Percentiles rank a stretch among this genome's conserved stretches.
Evolutionary conservation across 1,140 invertebrate genomes (phyloP).

Genomic region (Trachymyrmex cornetzi): DNA sequence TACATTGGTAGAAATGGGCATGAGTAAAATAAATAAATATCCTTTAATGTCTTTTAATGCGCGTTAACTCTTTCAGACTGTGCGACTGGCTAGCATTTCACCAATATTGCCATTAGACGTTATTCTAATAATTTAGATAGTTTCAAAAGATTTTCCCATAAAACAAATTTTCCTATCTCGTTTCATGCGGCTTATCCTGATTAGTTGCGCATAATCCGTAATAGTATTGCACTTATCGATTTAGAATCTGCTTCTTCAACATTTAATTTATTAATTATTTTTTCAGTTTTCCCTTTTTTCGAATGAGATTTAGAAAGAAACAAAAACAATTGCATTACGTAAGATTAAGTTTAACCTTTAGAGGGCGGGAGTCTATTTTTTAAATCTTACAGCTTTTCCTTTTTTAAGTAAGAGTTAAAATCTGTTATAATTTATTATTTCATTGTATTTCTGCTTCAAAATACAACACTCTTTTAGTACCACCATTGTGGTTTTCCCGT

Average conservation of each 20-base stretch:
- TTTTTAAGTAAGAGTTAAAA: no score
- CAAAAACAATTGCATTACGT: neutral
- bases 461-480: no score
- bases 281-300: neutral
- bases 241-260: neutral
- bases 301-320: neutral
- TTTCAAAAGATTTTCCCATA: neutral
- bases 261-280: neutral
- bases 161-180: neutral
- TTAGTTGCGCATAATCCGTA: neutral
- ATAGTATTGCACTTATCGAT: neutral
- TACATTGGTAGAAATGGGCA: no score
- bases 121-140: constrained; percentile 3
- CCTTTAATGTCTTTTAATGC: neutral
- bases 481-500: no score
- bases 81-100: neutral
- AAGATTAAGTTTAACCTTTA: constrained; percentile 12
- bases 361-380: no score
- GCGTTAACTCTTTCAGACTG: constrained; percentile 9
- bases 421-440: neutral
- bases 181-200: constrained; percentile 6
- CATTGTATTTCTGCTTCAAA: no score
- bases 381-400: no score
- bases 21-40: neutral
- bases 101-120: neutral